Evolutionary conservation across 2,888 invertebrate species (phyloP).

Genomic region (Drosophila fulvimacula): DNA sequence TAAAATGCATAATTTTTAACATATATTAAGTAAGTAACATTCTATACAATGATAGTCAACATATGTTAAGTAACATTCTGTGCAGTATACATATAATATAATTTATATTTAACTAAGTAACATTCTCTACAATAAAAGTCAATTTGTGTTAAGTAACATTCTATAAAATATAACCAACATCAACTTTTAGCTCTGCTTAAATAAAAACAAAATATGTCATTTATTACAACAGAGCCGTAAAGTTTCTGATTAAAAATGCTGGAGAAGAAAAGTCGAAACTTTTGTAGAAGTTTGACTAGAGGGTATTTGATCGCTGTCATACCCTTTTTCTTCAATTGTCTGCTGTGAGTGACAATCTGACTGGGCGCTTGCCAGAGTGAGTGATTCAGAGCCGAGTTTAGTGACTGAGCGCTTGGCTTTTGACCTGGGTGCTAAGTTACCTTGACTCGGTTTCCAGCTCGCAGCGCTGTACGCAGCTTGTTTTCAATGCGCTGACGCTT

Average conservation of each 20-base stretch:
- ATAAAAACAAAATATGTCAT: not conserved
- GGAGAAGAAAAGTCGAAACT: not conserved
- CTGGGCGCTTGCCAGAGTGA: not conserved
- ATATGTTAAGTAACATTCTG: not conserved
- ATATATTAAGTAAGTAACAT: not conserved
- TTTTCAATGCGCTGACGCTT: conserved; percentile 46
- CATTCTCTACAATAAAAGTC: too few relatives aligned
- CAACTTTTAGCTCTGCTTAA: too few relatives aligned
- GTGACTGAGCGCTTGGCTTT: conserved; percentile 34
- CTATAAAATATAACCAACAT: too few relatives aligned
- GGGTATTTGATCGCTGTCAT: conserved; percentile 1
- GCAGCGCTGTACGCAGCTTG: conserved; percentile 13
- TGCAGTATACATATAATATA: too few relatives aligned
- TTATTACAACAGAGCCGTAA: not conserved
- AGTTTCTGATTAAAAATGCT: not conserved
- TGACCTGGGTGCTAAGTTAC: conserved; percentile 44
- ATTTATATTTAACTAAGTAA: not conserved
- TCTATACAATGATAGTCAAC: not conserved
- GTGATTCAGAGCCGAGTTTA: conserved; percentile 32
- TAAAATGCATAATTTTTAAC: too few relatives aligned
- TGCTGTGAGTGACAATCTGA: conserved; percentile 12
- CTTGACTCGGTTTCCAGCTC: conserved; percentile 49
- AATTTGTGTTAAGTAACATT: not conserved
- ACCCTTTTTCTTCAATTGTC: conserved; percentile 15
- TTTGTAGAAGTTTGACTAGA: not conserved